These are phyloP conservation scores for Pogoniulus pusillus DNA, from an alignment of 2,797 vertebrate species.

Conservation along the genomic window DNA sequence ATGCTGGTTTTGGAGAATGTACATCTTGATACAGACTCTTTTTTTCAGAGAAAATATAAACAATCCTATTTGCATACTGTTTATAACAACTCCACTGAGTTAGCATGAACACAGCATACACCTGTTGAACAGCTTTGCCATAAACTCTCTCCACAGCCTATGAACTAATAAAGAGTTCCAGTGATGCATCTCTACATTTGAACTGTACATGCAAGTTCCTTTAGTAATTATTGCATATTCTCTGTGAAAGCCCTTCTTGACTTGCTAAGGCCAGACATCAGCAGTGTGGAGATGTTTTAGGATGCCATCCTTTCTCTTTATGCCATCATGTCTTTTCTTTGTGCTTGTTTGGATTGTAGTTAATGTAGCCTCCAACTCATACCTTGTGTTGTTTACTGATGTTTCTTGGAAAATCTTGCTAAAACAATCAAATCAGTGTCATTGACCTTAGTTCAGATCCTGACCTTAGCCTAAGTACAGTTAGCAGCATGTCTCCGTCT, in stretches of 20 bases:
- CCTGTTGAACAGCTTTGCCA: neutral
- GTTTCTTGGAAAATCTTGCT: neutral
- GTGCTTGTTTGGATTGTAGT: neutral
- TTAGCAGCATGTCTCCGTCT: neutral
- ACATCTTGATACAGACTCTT: neutral
- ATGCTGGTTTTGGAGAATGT: neutral
- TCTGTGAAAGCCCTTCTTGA: neutral
- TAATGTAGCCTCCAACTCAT: neutral
- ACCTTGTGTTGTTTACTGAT: neutral
- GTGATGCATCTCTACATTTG: neutral
- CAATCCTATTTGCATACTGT: neutral
- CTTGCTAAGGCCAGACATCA: neutral
- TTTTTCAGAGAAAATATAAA: neutral
- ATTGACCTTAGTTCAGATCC: neutral
- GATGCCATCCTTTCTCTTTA: neutral
- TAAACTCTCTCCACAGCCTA: neutral
- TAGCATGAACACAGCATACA: neutral
- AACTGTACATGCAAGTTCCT: neutral
- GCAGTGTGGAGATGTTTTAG: neutral
- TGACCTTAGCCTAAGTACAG: neutral
- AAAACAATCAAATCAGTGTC: neutral
- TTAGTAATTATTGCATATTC: neutral
- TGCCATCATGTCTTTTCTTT: neutral
- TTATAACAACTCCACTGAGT: neutral
- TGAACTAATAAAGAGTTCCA: neutral